Evolutionary conservation across 1,140 invertebrate species (phyloP).

Genomic region (Atta colombica): DNA sequence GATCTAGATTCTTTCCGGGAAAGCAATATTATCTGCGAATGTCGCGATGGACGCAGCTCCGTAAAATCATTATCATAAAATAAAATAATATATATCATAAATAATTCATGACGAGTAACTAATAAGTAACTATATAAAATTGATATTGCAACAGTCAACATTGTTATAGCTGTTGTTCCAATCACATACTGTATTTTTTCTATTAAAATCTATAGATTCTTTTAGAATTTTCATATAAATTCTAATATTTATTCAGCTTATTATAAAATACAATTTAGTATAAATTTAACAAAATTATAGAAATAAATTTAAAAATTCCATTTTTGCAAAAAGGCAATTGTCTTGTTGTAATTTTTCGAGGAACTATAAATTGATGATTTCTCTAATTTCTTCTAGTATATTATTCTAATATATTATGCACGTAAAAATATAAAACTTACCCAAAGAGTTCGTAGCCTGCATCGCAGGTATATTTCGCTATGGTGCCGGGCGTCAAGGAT

Average conservation of each 20-base stretch:
- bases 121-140: neutral
- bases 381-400: neutral
- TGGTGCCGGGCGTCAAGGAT: conserved; percentile 87
- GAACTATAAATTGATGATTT: neutral
- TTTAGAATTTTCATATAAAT: neutral
- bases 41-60: conserved; percentile 6
- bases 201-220: neutral
- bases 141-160: neutral
- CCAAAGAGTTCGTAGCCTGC: conserved; percentile 92
- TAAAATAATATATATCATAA: neutral
- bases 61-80: conserved; percentile 40
- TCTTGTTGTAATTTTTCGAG: neutral
- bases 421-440: conserved; percentile 80
- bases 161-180: neutral
- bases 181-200: neutral
- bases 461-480: conserved; percentile 93
- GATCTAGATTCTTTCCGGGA: conserved; percentile 53
- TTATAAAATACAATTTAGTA: neutral
- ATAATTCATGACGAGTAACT: conserved; percentile 2
- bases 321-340: neutral
- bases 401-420: neutral
- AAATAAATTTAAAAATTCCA: too few species aligned
- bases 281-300: neutral
- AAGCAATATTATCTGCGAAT: conserved; percentile 20
- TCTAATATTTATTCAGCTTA: neutral